Conservation (phyloP, 2,888 invertebrate species). For the Enchytraeus crypticus region DNA sequence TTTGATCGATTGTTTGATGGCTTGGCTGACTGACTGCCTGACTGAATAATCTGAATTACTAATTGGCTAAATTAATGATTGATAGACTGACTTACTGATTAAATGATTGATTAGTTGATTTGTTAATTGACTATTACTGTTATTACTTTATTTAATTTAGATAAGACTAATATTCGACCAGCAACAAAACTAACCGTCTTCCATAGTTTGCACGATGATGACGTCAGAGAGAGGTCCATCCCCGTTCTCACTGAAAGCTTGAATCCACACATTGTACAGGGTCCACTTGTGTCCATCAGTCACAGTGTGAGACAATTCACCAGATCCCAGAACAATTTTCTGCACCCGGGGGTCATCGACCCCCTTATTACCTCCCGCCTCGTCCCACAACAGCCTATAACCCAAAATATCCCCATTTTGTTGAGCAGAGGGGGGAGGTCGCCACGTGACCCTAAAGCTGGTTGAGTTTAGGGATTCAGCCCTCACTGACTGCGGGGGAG, state of each 20-base stretch:
- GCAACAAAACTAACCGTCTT: conserved; percentile 56
- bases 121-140: background rate
- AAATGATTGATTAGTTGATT: no score
- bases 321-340: conserved; percentile 48
- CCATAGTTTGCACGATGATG: conserved; percentile 91
- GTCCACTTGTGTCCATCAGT: conserved; percentile 90
- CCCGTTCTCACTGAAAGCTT: conserved; percentile 76
- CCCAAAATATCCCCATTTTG: conserved; percentile 64
- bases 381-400: conserved; percentile 39
- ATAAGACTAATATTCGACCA: conserved; percentile 55
- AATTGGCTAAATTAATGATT: no score
- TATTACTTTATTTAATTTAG: background rate
- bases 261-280: conserved; percentile 84
- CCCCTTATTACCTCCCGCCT: background rate
- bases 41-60: no score
- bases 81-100: no score
- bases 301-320: conserved; percentile 57
- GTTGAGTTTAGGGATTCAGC: conserved; percentile 80
- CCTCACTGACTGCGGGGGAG: conserved; percentile 86
- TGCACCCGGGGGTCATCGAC: conserved; percentile 54
- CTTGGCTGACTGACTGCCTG: no score
- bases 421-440: conserved; percentile 78
- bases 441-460: conserved; percentile 80
- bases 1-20: no score
- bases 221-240: conserved; percentile 87